phyloP scores from a whole-genome alignment of 2,797 vertebrate genomes.

The Chelmon rostratus region DNA sequence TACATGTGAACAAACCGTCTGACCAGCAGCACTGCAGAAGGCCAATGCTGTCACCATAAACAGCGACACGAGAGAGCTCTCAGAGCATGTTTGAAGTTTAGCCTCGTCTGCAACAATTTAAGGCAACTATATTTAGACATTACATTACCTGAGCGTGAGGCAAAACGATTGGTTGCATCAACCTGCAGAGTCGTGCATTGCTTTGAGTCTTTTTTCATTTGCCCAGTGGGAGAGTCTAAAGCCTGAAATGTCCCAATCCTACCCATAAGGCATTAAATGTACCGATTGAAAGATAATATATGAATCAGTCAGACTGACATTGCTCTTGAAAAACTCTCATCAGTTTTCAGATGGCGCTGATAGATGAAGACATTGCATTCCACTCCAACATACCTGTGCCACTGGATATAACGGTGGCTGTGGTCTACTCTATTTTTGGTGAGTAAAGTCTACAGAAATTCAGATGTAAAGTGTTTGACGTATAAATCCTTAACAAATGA shows the following conservation, averaged over 20 bases:
- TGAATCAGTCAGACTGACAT: neutral
- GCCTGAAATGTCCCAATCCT: neutral
- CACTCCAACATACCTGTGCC: conserved; percentile 80
- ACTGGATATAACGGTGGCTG: conserved; percentile 80
- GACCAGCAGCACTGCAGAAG: neutral
- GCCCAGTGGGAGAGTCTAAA: neutral
- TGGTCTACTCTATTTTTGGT: conserved; percentile 85
- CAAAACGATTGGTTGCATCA: neutral
- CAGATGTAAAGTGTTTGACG: neutral
- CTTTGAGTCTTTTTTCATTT: neutral
- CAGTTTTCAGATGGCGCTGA: conserved; percentile 76
- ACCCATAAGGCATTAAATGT: neutral
- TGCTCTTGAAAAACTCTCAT: neutral
- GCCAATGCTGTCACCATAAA: neutral
- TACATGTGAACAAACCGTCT: neutral
- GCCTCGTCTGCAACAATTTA: neutral
- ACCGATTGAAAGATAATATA: neutral
- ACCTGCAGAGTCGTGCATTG: neutral
- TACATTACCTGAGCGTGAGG: too few species aligned
- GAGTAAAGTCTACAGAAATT: conserved; percentile 53
- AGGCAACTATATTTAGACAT: neutral
- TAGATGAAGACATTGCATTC: conserved; percentile 74
- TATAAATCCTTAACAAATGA: neutral
- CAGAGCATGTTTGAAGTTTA: neutral
- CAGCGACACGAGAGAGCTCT: neutral